These are phyloP conservation scores for Felis catus DNA, from an alignment of 2,113 vertebrate species.

Conservation along the genomic window F.catus_Fca126_mat1.0 CM031421.1:58906501-58907000, in stretches of 20 bases:
- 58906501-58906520: too few species aligned
- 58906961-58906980: conserved; percentile 16
- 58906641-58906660: conserved; percentile 24
- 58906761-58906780: background rate
- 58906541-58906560: too few species aligned
- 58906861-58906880: conserved; percentile 11
- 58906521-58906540: too few species aligned
- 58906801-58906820: background rate
- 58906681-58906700: background rate
- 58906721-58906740: conserved; percentile 41
- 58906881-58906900: conserved; percentile 26
- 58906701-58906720: conserved; percentile 37
- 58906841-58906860: conserved; percentile 55
- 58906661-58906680: background rate
- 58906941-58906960: background rate
- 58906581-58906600: background rate
- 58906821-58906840: background rate
- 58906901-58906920: conserved; percentile 13
- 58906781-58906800: background rate
- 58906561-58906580: too few species aligned
- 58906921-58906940: background rate
- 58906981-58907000: conserved; percentile 25
- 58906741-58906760: background rate
- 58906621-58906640: background rate
- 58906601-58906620: background rate